These are phyloP conservation scores for Pseudoips prasinana DNA, from an alignment of 2,888 invertebrate species.

Conservation along the genomic window DNA sequence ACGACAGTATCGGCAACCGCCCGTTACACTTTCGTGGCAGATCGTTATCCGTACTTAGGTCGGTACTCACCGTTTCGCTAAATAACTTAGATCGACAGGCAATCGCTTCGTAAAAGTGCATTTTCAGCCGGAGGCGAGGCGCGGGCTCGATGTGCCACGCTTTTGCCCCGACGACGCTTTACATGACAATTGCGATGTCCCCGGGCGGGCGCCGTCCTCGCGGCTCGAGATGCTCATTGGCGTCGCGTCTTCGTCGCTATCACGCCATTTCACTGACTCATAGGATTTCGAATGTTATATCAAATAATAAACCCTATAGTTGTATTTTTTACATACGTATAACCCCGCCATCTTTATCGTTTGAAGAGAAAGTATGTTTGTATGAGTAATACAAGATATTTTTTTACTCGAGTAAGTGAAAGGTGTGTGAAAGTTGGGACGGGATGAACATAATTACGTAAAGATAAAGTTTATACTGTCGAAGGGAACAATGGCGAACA, in stretches of 20 bases:
- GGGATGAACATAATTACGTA: slow-evolving; percentile 10
- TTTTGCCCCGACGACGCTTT: slow-evolving; percentile 61
- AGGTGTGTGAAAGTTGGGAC: slow-evolving; percentile 50
- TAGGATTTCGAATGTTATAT: slow-evolving; percentile 31
- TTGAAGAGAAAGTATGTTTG: slow-evolving; percentile 40
- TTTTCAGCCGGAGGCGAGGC: slow-evolving; percentile 71
- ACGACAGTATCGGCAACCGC: slow-evolving; percentile 31
- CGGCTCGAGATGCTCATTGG: slow-evolving; percentile 47
- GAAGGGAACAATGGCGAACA: slow-evolving; percentile 13
- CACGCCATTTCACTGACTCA: slow-evolving; percentile 34
- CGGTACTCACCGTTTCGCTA: slow-evolving; percentile 49
- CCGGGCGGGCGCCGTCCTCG: slow-evolving; percentile 51
- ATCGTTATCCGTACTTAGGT: slow-evolving; percentile 65
- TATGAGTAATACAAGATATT: slow-evolving; percentile 24
- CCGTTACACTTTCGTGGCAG: slow-evolving; percentile 45
- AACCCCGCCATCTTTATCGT: slow-evolving; percentile 8
- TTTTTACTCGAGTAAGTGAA: slow-evolving; percentile 47
- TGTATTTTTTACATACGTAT: slow-evolving; percentile 15
- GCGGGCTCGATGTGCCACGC: slow-evolving; percentile 49
- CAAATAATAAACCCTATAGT: slow-evolving; percentile 29
- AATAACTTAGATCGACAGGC: slow-evolving; percentile 73
- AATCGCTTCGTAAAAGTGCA: slow-evolving; percentile 77
- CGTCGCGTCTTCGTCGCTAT: slow-evolving; percentile 41
- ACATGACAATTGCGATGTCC: slow-evolving; percentile 76
- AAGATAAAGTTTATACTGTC: slow-evolving; percentile 14